These are phyloP conservation scores for Chiloscyllium punctatum DNA, from an alignment of 2,797 vertebrate genomes.

Conservation along the genomic window DNA sequence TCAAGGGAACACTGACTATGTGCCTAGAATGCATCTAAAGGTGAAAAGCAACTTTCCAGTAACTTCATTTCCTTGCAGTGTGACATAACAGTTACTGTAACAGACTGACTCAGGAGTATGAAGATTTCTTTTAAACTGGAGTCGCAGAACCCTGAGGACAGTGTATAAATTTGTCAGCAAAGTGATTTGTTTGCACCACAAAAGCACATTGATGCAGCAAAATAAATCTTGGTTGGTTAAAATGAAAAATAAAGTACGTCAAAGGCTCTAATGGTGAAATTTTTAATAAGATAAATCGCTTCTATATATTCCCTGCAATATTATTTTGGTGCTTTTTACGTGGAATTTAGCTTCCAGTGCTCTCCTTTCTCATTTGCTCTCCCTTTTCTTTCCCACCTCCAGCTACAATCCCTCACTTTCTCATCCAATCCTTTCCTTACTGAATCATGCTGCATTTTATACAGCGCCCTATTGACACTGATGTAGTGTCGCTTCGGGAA, in stretches of 20 bases:
- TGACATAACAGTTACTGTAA: slow-evolving; percentile 1
- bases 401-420: slow-evolving; percentile 9
- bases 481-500: not conserved
- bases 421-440: slow-evolving; percentile 1
- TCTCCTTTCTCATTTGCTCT: not conserved
- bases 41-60: not conserved
- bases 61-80: slow-evolving; percentile 9
- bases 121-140: not conserved
- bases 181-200: not conserved
- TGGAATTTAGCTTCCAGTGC: not conserved
- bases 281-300: not conserved
- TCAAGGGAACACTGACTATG: not conserved
- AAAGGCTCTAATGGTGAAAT: not conserved
- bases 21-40: not conserved
- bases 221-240: not conserved
- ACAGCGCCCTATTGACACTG: not conserved
- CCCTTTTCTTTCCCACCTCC: not conserved
- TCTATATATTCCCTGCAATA: not conserved
- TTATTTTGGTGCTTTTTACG: not conserved
- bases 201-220: not conserved
- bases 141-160: not conserved
- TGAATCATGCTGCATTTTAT: not conserved
- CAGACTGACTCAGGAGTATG: not conserved
- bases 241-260: not conserved
- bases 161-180: not conserved